Percentiles rank a stretch among this genome's conserved stretches.
These are phyloP conservation scores for Syngnathoides biaculeatus DNA, from an alignment of 2,113 vertebrate species.

Conservation along the genomic window DNA sequence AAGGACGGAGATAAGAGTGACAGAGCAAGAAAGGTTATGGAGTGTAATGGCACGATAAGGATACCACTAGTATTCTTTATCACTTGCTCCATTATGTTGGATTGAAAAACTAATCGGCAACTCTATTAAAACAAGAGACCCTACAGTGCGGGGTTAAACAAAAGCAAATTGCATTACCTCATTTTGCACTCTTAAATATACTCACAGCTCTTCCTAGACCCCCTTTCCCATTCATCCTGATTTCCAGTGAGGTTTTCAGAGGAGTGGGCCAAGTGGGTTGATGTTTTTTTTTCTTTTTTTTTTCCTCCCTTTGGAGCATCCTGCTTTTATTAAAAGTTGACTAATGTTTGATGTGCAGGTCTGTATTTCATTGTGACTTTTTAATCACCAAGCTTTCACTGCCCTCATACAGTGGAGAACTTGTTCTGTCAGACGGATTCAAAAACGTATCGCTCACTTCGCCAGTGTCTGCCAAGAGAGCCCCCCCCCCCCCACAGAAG, in stretches of 20 bases:
- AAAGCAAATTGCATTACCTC: slow-evolving; percentile 71
- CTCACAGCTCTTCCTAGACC: slow-evolving; percentile 15
- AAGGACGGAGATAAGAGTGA: not conserved
- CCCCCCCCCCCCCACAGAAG: not conserved
- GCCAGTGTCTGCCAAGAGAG: not conserved
- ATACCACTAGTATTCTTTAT: slow-evolving; percentile 60
- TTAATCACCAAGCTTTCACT: slow-evolving; percentile 7
- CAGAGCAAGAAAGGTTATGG: not conserved
- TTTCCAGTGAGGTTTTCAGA: slow-evolving; percentile 48
- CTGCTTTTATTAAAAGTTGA: slow-evolving; percentile 47
- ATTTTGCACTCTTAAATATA: slow-evolving; percentile 12
- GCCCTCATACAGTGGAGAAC: not conserved
- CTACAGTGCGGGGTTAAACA: slow-evolving; percentile 69
- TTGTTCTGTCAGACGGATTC: not conserved
- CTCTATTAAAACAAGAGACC: slow-evolving; percentile 74
- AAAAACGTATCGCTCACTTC: not conserved
- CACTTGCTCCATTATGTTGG: slow-evolving; percentile 71
- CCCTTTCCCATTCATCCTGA: slow-evolving; percentile 35
- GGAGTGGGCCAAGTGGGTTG: slow-evolving; percentile 4
- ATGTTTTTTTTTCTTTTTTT: not conserved
- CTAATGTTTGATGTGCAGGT: slow-evolving; percentile 21
- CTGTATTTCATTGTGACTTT: slow-evolving; percentile 4
- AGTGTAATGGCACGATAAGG: slow-evolving; percentile 33
- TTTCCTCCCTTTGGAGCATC: slow-evolving; percentile 26
- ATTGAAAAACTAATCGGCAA: slow-evolving; percentile 73